Base-by-base conservation (phyloP, 2,113 vertebrate genomes). In the Suricata suricatta region DNA sequence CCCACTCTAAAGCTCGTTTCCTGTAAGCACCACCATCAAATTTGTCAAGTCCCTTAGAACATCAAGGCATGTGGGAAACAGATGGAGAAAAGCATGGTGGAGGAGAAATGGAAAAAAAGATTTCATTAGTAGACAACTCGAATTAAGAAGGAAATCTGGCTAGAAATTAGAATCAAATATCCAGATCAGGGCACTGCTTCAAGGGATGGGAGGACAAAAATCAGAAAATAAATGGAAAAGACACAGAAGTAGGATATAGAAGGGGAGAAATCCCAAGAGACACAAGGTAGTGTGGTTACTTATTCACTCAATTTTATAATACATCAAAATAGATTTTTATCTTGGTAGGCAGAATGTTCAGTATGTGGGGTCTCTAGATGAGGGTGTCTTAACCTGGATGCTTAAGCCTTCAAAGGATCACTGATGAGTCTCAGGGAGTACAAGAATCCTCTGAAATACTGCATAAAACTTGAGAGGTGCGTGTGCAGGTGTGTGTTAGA, bases 61-160 rank as follows among this genome's bases (percentile, higher is more conserved):
- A 96, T 93, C 17, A 74, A 89, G 16, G 38, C 92, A 92, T 57
- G 38, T 84, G 64, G 79, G 66, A 66, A 96, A 93, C 69, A 97
- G 87, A 96, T 93, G 86, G 80, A 95, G 66, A 71, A 57, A 96
- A 38, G 10, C 12, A 89, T 0, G 76, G 54, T 0, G 11, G 9
- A 81, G 19, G 21, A 66, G 54, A 33, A 88, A 90, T 64, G 35
- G 60, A 76, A 93, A 95, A 95, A 90, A 72, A 87, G 29, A 84
- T 88, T 96, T 64, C 66, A 82, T 14, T 27, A 77, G n/a, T 35
- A 60, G 38, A 96, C 64, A 94, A 77, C 14, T 31, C 3, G 5
- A 76, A 14, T 38, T 38, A 54, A 60, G 63, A 69, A 80, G 23
- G 19, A 71, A 85, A 87, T 27, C 21, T 54, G 31, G 25, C 14